phyloP scores from a whole-genome alignment of 1,140 invertebrate species.

The Ephestia elutella region DNA sequence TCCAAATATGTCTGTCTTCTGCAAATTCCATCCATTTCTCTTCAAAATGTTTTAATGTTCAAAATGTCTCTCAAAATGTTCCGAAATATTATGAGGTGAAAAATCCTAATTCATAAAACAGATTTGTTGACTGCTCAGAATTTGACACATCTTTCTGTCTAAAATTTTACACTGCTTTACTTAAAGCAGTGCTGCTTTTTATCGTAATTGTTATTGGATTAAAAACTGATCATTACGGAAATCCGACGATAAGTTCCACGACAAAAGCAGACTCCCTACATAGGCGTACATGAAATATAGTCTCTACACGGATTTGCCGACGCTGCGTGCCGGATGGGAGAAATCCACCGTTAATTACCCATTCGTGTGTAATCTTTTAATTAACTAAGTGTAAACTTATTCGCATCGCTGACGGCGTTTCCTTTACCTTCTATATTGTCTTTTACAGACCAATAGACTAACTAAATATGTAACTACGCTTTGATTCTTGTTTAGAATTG shows the following conservation, averaged over 20 bases:
- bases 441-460: slow-evolving; percentile 8
- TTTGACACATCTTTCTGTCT: too few relatives aligned
- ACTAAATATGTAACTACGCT: slow-evolving; percentile 9
- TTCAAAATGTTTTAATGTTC: too few relatives aligned
- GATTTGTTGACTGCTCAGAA: too few relatives aligned
- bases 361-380: slow-evolving; percentile 68
- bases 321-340: slow-evolving; percentile 47
- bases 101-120: too few relatives aligned
- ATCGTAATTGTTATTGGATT: too few relatives aligned
- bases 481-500: slow-evolving; percentile 5
- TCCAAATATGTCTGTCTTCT: too few relatives aligned
- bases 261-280: background rate
- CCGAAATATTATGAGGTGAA: too few relatives aligned
- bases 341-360: slow-evolving; percentile 61
- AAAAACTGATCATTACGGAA: too few relatives aligned
- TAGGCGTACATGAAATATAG: slow-evolving; percentile 28
- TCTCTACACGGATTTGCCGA: slow-evolving; percentile 25
- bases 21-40: too few relatives aligned
- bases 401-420: slow-evolving; percentile 37
- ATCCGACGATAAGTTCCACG: slow-evolving; percentile 10
- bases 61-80: too few relatives aligned
- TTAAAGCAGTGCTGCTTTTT: too few relatives aligned
- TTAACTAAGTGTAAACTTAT: slow-evolving; percentile 61
- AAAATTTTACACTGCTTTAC: too few relatives aligned
- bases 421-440: slow-evolving; percentile 17